Conservation (phyloP, 2,888 invertebrate species). For the Catocala sponsa region DNA sequence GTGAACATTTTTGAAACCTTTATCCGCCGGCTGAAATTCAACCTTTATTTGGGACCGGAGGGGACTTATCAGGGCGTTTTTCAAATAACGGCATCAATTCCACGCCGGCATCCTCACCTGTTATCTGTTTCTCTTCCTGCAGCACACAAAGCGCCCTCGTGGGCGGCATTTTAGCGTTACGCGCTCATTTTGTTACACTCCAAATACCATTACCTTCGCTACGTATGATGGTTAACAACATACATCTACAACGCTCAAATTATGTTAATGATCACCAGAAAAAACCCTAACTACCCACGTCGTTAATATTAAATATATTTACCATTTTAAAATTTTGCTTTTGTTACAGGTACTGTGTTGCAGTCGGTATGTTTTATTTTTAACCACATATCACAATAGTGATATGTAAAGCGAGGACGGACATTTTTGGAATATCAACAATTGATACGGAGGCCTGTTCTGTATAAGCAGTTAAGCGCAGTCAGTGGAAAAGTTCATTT, state of each 20-base stretch:
- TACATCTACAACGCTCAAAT: conserved; percentile 65
- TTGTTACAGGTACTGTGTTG: conserved; percentile 72
- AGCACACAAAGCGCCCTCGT: conserved; percentile 63
- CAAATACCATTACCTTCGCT: conserved; percentile 65
- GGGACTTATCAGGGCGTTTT: conserved; percentile 80
- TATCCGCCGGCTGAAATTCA: conserved; percentile 66
- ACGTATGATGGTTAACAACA: conserved; percentile 50
- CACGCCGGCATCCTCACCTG: conserved; percentile 70
- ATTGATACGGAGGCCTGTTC: no score
- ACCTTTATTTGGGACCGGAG: conserved; percentile 73
- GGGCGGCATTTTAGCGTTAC: conserved; percentile 63
- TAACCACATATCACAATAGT: conserved; percentile 37
- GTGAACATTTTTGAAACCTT: conserved; percentile 75
- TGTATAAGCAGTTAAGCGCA: no score
- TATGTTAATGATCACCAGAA: conserved; percentile 69
- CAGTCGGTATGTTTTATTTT: conserved; percentile 45
- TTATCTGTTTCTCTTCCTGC: conserved; percentile 77
- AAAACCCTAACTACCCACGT: conserved; percentile 64
- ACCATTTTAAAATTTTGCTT: conserved; percentile 59
- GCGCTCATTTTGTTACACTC: conserved; percentile 70
- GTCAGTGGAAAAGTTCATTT: no score
- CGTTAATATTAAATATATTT: conserved; percentile 66
- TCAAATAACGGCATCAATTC: conserved; percentile 78
- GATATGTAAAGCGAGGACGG: conserved; percentile 26
- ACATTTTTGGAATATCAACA: no score